These are phyloP conservation scores for Turritopsis rubra DNA, from an alignment of 30 jellyfish, hydroid and myxozoan genomes.

Conservation along the genomic window DNA sequence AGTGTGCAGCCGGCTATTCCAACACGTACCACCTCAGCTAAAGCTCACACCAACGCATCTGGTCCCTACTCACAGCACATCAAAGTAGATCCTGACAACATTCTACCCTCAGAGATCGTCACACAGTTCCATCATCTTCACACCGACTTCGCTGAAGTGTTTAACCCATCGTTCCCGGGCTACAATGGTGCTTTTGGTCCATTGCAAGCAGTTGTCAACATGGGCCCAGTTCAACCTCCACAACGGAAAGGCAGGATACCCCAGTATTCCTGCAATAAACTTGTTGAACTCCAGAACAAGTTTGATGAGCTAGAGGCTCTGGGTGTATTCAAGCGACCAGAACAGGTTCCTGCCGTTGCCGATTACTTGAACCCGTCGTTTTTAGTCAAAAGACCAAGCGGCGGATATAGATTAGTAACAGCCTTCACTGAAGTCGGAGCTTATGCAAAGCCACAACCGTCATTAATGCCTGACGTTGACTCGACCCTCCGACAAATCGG, in stretches of 20 bases:
- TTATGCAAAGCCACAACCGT: slow-evolving; percentile 54
- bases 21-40: background rate
- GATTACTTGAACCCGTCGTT: slow-evolving; percentile 66
- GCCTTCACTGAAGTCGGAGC: slow-evolving; percentile 51
- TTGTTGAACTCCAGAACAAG: slow-evolving; percentile 21
- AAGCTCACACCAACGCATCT: background rate
- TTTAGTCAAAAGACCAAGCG: slow-evolving; percentile 41
- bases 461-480: slow-evolving; percentile 60
- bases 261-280: slow-evolving; percentile 33
- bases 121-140: slow-evolving; percentile 22
- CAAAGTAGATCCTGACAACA: background rate
- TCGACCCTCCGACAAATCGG: slow-evolving; percentile 47
- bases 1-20: background rate
- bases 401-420: slow-evolving; percentile 59
- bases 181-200: slow-evolving; percentile 57
- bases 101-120: background rate
- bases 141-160: slow-evolving; percentile 16
- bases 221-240: slow-evolving; percentile 56
- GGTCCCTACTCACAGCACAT: background rate
- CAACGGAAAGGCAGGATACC: slow-evolving; percentile 48
- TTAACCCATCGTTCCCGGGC: slow-evolving; percentile 43
- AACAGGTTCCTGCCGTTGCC: slow-evolving; percentile 26
- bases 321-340: slow-evolving; percentile 50
- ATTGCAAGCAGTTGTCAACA: slow-evolving; percentile 40
- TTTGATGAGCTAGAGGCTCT: slow-evolving; percentile 44